Conservation (phyloP, 2,113 vertebrate species). For the Tychaedon coryphoeus region DNA sequence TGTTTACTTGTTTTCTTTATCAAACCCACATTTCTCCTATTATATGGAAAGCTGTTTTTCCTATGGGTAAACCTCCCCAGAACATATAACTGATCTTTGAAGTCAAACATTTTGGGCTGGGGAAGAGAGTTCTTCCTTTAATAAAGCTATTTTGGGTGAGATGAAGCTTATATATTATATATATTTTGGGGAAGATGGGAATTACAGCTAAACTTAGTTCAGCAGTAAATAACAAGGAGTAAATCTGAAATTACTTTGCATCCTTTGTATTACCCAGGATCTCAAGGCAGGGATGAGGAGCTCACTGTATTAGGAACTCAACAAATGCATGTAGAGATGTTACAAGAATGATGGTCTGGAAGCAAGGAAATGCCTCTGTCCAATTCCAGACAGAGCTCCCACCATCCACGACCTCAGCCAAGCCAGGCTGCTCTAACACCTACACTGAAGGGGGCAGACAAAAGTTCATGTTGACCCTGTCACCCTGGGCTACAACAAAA, state of each 20-base stretch:
- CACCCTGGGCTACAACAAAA: not conserved
- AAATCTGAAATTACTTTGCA: not conserved
- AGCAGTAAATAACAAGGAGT: not conserved
- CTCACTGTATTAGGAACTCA: not conserved
- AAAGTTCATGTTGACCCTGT: not conserved
- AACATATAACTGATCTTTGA: not conserved
- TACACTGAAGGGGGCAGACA: not conserved
- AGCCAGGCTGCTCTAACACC: not conserved
- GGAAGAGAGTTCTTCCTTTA: constrained; percentile 16
- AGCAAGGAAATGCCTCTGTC: not conserved
- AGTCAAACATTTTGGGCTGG: not conserved
- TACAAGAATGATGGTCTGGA: not conserved
- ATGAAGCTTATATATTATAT: not conserved
- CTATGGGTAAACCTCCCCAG: not conserved
- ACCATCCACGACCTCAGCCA: not conserved
- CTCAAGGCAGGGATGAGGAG: not conserved
- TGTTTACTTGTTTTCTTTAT: constrained; percentile 9
- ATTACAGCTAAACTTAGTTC: not conserved
- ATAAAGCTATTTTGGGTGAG: not conserved
- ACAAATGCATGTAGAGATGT: not conserved
- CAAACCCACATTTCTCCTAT: constrained; percentile 8
- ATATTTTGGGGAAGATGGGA: not conserved
- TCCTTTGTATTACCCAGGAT: not conserved
- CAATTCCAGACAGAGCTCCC: not conserved
- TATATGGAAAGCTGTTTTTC: constrained; percentile 15